These are phyloP conservation scores for Podiceps cristatus DNA, from an alignment of 2,113 vertebrate species.

Conservation along the genomic window DNA sequence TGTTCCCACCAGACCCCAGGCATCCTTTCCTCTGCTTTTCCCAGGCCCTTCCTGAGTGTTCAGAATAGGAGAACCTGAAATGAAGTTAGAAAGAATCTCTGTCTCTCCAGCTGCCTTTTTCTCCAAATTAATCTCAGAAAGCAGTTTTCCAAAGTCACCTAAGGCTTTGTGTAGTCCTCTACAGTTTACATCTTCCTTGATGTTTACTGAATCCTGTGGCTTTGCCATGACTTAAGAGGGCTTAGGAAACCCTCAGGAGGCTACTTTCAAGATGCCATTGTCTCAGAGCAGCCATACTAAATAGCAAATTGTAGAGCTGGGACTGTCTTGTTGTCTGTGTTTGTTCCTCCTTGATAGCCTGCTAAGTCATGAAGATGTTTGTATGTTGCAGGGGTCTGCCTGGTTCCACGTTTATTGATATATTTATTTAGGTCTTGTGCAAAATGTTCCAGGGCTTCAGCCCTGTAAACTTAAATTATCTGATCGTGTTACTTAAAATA, in stretches of 20 bases:
- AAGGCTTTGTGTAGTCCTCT: constrained; percentile 14
- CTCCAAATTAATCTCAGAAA: constrained; percentile 42
- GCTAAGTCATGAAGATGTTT: background rate
- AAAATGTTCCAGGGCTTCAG: background rate
- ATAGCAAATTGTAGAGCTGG: background rate
- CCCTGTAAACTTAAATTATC: background rate
- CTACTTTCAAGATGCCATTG: background rate
- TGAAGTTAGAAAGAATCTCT: constrained; percentile 43
- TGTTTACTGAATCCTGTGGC: constrained; percentile 9
- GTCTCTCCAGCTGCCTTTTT: constrained; percentile 14
- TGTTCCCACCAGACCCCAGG: constrained; percentile 16
- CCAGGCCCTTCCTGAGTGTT: background rate
- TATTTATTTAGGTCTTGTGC: background rate
- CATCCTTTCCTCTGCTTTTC: background rate
- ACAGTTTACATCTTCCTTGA: background rate
- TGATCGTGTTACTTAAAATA: background rate
- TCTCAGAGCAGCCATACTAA: background rate
- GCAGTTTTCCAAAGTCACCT: constrained; percentile 37
- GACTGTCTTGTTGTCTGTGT: background rate
- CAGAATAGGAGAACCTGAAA: constrained; percentile 7
- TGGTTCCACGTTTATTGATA: background rate
- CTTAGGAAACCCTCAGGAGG: background rate
- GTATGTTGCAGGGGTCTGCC: background rate
- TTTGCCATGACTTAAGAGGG: background rate
- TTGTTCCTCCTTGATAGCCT: background rate